Base-by-base conservation (phyloP, 1,140 invertebrate genomes). In the Saccostrea echinata region DNA sequence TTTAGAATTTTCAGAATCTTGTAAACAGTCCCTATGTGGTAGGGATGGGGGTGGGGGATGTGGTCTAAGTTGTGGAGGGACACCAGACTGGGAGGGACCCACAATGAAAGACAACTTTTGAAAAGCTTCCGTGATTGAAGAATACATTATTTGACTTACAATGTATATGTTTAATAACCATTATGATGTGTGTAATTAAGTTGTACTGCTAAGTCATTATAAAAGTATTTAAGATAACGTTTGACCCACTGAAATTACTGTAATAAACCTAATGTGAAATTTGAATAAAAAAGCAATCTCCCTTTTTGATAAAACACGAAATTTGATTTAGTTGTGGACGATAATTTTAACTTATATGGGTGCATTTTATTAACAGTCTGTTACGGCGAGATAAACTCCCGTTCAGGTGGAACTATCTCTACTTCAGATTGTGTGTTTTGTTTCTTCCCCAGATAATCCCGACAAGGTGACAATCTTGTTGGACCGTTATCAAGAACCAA, bases 261-360 rank as follows among this genome's bases (percentile, higher is more conserved):
- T 64, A 9, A 64, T 24, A 64, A 64, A 64, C 57, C 57, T 43
- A 64, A 71, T 71, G 24, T 30, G n/a, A 33, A 76, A 16, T 71
- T 27, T 13, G 24, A 13, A 71, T 76, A 76, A 76, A 76, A 76
- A 30, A 30, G 68, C 68, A 33, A 76, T 27, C 30, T 33, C 68
- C 16, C 27, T 30, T 76, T 76, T 76, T 76, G 68, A 76, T 76
- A 76, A 76, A 76, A 76, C 68, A 76, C 68, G 68, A 76, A 76
- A 76, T 30, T 76, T 76, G 68, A 76, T 76, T 76, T 76, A 76
- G 27, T 76, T 16, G 68, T 13, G 30, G 27, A 30, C 24, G 68
- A 76, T 76, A 76, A 76, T 30, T 76, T 30, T 30, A 30, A 76
- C 68, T 30, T 30, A 76, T 33, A 30, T 76, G 68, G 68, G 30